Base-by-base conservation (phyloP, 2,888 invertebrate genomes). In the Pristionchus entomophagus region DNA sequence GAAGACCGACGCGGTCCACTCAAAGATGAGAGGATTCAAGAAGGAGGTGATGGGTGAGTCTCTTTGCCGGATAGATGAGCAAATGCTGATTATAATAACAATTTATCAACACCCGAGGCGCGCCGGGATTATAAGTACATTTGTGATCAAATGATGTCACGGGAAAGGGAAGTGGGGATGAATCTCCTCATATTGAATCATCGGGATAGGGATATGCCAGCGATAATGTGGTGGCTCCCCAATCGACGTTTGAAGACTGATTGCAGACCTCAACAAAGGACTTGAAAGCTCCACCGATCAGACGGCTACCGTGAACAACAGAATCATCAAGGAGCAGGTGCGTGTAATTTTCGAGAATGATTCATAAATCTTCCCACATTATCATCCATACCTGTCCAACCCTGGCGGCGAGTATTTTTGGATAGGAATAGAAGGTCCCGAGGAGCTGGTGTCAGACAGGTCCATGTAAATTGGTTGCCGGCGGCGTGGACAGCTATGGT, bases 241-340 rank as follows among this genome's bases (percentile, higher is more conserved):
- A n/a, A n/a, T n/a, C 65, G 19, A 22, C 35, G 17, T 65, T 35
- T 35, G 65, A 62, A 1, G 38, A 14, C 4, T 49, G 45, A 19
- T 80, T 80, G 22, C 51, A 80, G 78, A 10, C 1, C 49, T 80
- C 32, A 26, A 80, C 51, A 51, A 29, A 49, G 32, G 51, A 1
- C 5, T 80, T 10, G 51, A 51, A 8, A 29, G 26, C 6, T 6
- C 17, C 2, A 56, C 32, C 5, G 82, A 41, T 26, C 26, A 82
- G 19, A 29, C 35, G 0, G 56, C 82, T n/a, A 59, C 82, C 2
- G 82, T 29, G 14, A 59, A 32, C 26, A 59, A 59, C 32, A 32
- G 82, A 22, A 82, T 82, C 35, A 35, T 59, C 22, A 12, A 59
- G 17, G 82, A 82, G 5, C 82, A 82, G 82, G 82, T 82, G n/a